Evolutionary conservation across 2,888 invertebrate species (phyloP).

Genomic region (Geophilus truncorum): DNA sequence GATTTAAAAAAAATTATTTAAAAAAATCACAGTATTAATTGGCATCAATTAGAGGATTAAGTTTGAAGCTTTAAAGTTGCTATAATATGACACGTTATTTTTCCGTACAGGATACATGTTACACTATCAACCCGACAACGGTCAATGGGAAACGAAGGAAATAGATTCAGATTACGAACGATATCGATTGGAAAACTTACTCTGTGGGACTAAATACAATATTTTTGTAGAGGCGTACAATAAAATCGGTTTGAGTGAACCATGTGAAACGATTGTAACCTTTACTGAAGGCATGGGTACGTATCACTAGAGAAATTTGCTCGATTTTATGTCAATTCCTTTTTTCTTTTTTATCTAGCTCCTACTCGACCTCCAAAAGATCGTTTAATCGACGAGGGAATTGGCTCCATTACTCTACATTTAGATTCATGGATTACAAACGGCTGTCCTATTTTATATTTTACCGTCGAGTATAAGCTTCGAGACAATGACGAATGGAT

Average conservation of each 20-base stretch:
- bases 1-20: no score
- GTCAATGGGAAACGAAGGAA: slow-evolving; percentile 43
- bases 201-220: slow-evolving; percentile 48
- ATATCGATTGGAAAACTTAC: slow-evolving; percentile 45
- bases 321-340: not conserved
- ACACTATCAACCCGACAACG: slow-evolving; percentile 45
- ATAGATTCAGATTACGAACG: slow-evolving; percentile 45
- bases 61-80: no score
- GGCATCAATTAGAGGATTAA: no score
- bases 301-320: not conserved
- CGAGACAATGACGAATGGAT: slow-evolving; percentile 39
- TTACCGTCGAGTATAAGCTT: slow-evolving; percentile 47
- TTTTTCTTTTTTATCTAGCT: slow-evolving; percentile 42
- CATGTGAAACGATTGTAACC: slow-evolving; percentile 46
- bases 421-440: slow-evolving; percentile 48
- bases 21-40: no score
- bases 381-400: slow-evolving; percentile 47
- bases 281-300: slow-evolving; percentile 48
- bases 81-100: no score
- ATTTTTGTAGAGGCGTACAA: slow-evolving; percentile 47
- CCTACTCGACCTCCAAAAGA: slow-evolving; percentile 49
- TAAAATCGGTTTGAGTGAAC: slow-evolving; percentile 45
- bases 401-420: slow-evolving; percentile 49
- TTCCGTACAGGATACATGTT: slow-evolving; percentile 43
- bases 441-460: slow-evolving; percentile 50